Conservation (phyloP, 1,140 invertebrate genomes). For the Ceratitis capitata region DNA sequence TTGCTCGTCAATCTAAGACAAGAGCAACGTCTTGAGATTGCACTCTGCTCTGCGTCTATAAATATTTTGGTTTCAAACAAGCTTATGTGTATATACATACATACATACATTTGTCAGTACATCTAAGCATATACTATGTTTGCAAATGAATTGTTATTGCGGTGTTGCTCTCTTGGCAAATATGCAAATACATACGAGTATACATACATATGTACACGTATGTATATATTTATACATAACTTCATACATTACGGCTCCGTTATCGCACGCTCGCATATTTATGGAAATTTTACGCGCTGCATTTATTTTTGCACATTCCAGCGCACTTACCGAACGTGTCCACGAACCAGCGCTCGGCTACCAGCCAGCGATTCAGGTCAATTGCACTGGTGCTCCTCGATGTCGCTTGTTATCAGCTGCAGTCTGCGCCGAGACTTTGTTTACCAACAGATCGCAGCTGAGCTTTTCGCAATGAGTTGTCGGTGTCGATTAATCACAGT, state of each 20-base stretch:
- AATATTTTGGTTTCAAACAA: neutral
- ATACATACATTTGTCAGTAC: neutral
- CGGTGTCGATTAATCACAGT: conserved; percentile 8
- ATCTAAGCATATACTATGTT: neutral
- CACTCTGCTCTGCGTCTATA: conserved; percentile 1
- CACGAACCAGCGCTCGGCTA: neutral
- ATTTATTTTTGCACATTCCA: conserved; percentile 10
- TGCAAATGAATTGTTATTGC: neutral
- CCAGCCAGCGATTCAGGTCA: conserved; percentile 1
- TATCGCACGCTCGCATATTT: neutral
- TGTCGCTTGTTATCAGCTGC: neutral
- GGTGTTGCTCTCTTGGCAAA: neutral
- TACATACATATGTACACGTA: neutral
- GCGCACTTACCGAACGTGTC: conserved; percentile 9
- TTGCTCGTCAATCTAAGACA: neutral
- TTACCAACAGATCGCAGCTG: conserved; percentile 2
- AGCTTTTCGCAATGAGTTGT: conserved; percentile 27
- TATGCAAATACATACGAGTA: neutral
- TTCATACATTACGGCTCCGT: no score
- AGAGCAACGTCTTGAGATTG: conserved; percentile 18
- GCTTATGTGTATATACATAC: neutral
- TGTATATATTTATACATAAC: neutral
- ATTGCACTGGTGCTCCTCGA: conserved; percentile 9
- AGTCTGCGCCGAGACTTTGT: conserved; percentile 15
- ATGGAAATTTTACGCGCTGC: conserved; percentile 23